These are phyloP conservation scores for Neodontobutis hainanensis DNA, from an alignment of 2,113 vertebrate genomes.

Conservation along the genomic window DNA sequence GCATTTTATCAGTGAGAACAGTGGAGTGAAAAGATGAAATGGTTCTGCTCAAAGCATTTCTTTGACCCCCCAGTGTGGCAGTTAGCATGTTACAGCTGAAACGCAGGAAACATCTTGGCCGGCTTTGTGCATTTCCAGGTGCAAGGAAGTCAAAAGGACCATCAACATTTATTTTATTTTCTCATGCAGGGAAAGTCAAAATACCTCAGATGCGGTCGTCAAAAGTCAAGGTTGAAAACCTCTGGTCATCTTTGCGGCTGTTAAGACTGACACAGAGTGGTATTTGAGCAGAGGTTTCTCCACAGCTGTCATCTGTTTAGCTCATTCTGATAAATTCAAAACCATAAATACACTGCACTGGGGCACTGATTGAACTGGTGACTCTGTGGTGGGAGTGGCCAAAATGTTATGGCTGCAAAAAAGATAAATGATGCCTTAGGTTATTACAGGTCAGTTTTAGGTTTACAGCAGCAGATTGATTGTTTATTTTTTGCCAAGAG, in stretches of 20 bases:
- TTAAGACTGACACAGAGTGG: conserved; percentile 37
- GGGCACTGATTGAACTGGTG: conserved; percentile 2
- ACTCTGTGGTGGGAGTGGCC: conserved; percentile 7
- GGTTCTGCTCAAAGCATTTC: conserved; percentile 35
- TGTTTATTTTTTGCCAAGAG: conserved; percentile 11
- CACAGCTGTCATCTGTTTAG: conserved; percentile 42
- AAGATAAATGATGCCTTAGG: background rate
- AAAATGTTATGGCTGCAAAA: conserved; percentile 11
- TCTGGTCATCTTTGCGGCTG: background rate
- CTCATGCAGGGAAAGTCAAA: conserved; percentile 5
- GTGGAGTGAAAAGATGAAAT: conserved; percentile 29
- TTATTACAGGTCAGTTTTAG: conserved; percentile 9
- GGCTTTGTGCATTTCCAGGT: conserved; percentile 43
- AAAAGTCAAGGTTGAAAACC: conserved; percentile 5
- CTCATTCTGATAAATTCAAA: conserved; percentile 27
- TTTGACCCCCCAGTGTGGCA: conserved; percentile 35
- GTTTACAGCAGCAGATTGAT: conserved; percentile 1
- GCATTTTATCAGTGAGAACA: conserved; percentile 22
- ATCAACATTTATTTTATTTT: background rate
- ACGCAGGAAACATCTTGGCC: conserved; percentile 48
- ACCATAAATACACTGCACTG: conserved; percentile 21
- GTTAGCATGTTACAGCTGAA: conserved; percentile 28
- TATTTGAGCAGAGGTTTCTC: conserved; percentile 51
- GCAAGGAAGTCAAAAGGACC: conserved; percentile 28
- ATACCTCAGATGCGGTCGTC: conserved; percentile 30